These are phyloP conservation scores for Oryzias javanicus DNA, from an alignment of 2,113 vertebrate species.

Conservation along the genomic window DNA sequence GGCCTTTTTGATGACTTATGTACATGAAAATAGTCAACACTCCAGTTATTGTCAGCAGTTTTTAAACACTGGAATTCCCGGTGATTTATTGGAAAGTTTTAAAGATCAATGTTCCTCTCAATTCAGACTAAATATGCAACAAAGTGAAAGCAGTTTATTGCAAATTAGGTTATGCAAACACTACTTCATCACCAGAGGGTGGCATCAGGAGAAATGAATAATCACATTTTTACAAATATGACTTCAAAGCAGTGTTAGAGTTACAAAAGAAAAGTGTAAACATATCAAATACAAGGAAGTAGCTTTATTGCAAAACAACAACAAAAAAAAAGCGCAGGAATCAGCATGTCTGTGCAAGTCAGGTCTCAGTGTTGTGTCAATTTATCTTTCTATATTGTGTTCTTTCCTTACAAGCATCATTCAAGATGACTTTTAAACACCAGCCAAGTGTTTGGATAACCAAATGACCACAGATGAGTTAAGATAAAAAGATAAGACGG, in stretches of 20 bases:
- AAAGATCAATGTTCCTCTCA: too few species aligned
- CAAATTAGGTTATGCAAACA: slow-evolving; percentile 12
- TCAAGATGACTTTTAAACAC: too few species aligned
- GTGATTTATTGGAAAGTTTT: too few species aligned
- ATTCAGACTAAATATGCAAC: too few species aligned
- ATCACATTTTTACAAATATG: slow-evolving; percentile 21
- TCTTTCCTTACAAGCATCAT: too few species aligned
- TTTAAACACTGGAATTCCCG: too few species aligned
- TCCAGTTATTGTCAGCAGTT: too few species aligned
- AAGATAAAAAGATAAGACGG: slow-evolving; percentile 2
- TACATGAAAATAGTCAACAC: too few species aligned
- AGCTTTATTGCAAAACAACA: slow-evolving; percentile 19
- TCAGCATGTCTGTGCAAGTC: slow-evolving; percentile 3
- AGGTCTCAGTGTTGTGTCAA: not conserved
- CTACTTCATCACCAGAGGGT: slow-evolving; percentile 4
- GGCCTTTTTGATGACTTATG: too few species aligned
- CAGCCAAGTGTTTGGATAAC: too few species aligned
- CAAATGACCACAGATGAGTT: too few species aligned
- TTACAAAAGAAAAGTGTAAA: slow-evolving; percentile 44
- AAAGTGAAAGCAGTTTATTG: slow-evolving; percentile 2
- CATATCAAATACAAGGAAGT: slow-evolving; percentile 35
- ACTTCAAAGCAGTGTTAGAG: slow-evolving; percentile 16
- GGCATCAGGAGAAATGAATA: slow-evolving; percentile 7
- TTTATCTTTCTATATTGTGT: not conserved
- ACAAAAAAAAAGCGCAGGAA: slow-evolving; percentile 8